A percentile compares a stretch with the other conserved stretches of the same genome.
Conservation (phyloP, 2,797 vertebrate genomes). For the Myioborus melanocephalus region DNA sequence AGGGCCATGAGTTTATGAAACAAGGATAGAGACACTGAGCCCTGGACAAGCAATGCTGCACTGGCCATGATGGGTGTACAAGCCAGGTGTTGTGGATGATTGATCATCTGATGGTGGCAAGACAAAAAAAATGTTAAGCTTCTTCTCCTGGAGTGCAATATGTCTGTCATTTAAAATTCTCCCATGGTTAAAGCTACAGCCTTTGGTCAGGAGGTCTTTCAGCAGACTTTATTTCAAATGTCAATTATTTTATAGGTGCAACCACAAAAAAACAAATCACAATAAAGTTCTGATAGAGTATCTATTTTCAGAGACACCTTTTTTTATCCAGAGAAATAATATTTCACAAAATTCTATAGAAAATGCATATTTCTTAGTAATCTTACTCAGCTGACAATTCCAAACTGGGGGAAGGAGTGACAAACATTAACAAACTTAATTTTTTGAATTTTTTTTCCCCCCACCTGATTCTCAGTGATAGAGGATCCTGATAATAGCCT, state of each 20-base stretch:
- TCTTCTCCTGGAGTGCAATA: neutral
- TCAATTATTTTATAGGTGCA: neutral
- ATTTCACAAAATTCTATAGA: neutral
- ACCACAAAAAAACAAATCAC: neutral
- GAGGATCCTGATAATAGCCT: neutral
- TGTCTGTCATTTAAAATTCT: neutral
- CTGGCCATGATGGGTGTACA: rapidly evolving
- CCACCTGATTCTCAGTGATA: neutral
- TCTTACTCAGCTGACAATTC: neutral
- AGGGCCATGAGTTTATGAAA: neutral
- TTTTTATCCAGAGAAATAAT: neutral
- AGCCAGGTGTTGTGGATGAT: rapidly evolving
- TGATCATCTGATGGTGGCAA: neutral
- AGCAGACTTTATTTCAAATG: neutral
- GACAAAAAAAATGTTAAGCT: neutral
- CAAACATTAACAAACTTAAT: neutral
- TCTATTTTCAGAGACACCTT: neutral
- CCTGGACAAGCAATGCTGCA: neutral
- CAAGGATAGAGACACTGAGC: neutral
- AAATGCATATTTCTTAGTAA: neutral
- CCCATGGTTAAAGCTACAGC: neutral
- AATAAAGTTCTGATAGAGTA: neutral
- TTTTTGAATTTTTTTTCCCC: neutral
- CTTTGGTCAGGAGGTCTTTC: neutral
- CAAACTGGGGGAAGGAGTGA: neutral